Evolutionary conservation across 2,113 vertebrate genomes (phyloP), one percentile per base, ranked within the genome.

Genomic region (Apteryx mantelli): DNA sequence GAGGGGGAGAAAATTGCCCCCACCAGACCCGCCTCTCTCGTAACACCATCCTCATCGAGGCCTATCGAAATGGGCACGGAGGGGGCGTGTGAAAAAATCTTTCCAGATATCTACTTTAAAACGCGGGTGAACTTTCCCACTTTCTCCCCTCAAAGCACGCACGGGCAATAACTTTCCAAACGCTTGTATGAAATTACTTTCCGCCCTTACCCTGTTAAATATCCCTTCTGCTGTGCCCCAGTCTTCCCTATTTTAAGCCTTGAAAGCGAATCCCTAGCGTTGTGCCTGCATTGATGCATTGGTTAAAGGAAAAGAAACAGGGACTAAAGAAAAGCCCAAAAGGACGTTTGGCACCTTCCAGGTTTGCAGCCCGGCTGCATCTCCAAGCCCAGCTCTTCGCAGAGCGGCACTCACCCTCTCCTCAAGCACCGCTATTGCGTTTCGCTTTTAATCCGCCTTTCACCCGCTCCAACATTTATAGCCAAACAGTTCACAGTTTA

Each of bases 401-500:
- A 11, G 24, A 32, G 38, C 13, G 20, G 9, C 21, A n/a, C 32
- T 19, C n/a, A 11, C 34, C 34, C 20, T 34, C 38, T 32, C 5
- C 13, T 25, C 32, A 14, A 32, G 7, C 66, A 16, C 4, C 15
- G 9, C 42, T 36, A 46, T 13, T 17, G 17, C 60, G 1, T 17
- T 63, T 28, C 40, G 21, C 56, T 77, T 68, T 40, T 36, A 71
- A 40, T 30, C 93, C 11, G 53, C 87, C 70, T 76, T 40, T 65
- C 92, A 25, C 13, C 82, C 66, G 1, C 82, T 53, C 10, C 71
- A n/a, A 42, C 60, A 74, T 95, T 96, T 89, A 83, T 8, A 68
- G 95, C 80, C 55, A 65, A 93, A 95, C 93, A 81, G 69, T 96
- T 96, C 91, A 64, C 97, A 42, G 97, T 95, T 96, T 82, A 76